Evolutionary conservation across 2,888 invertebrate species (phyloP).

Genomic region (Dorcus hopei): DNA sequence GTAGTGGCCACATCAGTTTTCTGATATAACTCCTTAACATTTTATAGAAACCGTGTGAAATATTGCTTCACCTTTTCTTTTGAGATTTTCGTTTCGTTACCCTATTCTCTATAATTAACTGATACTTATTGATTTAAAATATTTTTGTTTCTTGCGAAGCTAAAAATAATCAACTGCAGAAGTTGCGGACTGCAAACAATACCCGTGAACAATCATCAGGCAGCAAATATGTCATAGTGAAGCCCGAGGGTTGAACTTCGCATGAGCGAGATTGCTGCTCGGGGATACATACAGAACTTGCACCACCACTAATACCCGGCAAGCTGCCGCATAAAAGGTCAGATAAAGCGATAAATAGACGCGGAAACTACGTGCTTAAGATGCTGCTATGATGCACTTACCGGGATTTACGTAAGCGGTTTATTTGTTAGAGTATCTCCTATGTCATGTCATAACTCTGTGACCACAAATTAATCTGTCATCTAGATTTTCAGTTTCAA

Average conservation of each 20-base stretch:
- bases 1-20: too few relatives aligned
- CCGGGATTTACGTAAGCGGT: conserved; percentile 2
- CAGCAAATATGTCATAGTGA: conserved; percentile 26
- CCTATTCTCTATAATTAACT: too few relatives aligned
- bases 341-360: conserved; percentile 15
- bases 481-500: too few relatives aligned
- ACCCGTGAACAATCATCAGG: conserved; percentile 26
- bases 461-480: not conserved
- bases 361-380: conserved; percentile 6
- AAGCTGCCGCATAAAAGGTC: conserved; percentile 7
- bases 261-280: conserved; percentile 21
- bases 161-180: too few relatives aligned
- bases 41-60: too few relatives aligned
- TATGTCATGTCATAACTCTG: not conserved
- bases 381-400: conserved; percentile 7
- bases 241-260: conserved; percentile 26
- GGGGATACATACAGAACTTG: conserved; percentile 21
- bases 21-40: too few relatives aligned
- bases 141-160: too few relatives aligned
- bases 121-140: too few relatives aligned
- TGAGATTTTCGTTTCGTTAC: too few relatives aligned
- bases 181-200: not conserved
- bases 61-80: too few relatives aligned
- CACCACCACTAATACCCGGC: conserved; percentile 7
- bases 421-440: not conserved